Conservation (phyloP, 2,113 vertebrate species). For the Phycodurus eques region DNA sequence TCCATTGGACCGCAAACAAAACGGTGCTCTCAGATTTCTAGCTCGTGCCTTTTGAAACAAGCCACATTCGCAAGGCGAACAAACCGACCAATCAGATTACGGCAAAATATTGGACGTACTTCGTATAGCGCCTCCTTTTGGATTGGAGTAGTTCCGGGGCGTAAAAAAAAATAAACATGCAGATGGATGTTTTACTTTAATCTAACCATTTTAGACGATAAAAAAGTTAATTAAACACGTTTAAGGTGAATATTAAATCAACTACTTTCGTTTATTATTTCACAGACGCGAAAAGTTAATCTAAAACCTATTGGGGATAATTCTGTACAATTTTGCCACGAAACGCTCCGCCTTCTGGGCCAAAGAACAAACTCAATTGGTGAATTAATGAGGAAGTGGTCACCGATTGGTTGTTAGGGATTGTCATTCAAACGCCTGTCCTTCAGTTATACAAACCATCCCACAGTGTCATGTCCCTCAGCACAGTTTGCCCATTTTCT, state of each 20-base stretch:
- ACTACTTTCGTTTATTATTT: background rate
- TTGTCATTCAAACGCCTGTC: background rate
- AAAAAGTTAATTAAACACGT: background rate
- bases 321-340: background rate
- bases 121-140: constrained; percentile 26
- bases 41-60: constrained; percentile 35
- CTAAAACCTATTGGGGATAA: no score
- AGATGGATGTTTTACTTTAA: background rate
- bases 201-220: background rate
- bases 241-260: background rate
- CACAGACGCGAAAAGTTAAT: background rate
- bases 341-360: constrained; percentile 9
- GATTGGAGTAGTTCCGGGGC: constrained; percentile 24
- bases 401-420: constrained; percentile 7
- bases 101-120: fast-evolving
- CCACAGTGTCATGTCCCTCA: background rate
- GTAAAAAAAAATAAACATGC: background rate
- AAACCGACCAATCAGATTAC: constrained; percentile 57
- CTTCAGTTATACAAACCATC: background rate
- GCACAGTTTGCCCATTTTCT: background rate
- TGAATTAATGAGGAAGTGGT: background rate
- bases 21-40: background rate
- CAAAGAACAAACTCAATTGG: constrained; percentile 33
- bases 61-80: constrained; percentile 25
- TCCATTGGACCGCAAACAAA: constrained; percentile 68